Evolutionary conservation across 2,888 invertebrate genomes (phyloP).

Genomic region (Branchinecta sandiegonensis): DNA sequence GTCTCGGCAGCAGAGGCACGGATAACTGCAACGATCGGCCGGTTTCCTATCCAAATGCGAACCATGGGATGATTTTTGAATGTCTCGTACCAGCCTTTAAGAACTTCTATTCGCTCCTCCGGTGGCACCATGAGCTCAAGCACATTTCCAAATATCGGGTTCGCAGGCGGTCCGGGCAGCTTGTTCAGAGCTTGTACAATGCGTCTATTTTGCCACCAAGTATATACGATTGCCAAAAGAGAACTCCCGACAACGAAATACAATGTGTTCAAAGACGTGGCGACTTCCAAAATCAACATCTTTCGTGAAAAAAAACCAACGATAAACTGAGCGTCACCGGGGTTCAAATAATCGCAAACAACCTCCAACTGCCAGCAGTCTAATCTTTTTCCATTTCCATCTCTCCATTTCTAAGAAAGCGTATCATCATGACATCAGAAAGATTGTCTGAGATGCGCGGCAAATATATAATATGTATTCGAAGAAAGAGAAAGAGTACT

Average conservation of each 20-base stretch:
- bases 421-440: no score
- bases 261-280: no score
- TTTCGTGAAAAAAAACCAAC: no score
- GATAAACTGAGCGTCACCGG: no score
- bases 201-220: neutral
- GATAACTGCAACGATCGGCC: conserved; percentile 6
- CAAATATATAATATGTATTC: no score
- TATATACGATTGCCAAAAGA: conserved; percentile 1
- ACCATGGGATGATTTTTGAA: neutral
- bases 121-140: conserved; percentile 56
- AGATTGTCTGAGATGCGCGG: no score
- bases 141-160: conserved; percentile 58
- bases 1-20: conserved; percentile 27
- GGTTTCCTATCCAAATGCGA: conserved; percentile 19
- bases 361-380: no score
- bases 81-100: neutral
- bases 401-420: no score
- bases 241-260: neutral
- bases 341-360: no score
- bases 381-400: no score
- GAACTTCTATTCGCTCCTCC: conserved; percentile 35
- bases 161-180: conserved; percentile 54
- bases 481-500: no score
- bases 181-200: conserved; percentile 34
- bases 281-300: no score